Conservation (phyloP, 2,888 invertebrate species). For the Caenorhabditis sp. region DNA sequence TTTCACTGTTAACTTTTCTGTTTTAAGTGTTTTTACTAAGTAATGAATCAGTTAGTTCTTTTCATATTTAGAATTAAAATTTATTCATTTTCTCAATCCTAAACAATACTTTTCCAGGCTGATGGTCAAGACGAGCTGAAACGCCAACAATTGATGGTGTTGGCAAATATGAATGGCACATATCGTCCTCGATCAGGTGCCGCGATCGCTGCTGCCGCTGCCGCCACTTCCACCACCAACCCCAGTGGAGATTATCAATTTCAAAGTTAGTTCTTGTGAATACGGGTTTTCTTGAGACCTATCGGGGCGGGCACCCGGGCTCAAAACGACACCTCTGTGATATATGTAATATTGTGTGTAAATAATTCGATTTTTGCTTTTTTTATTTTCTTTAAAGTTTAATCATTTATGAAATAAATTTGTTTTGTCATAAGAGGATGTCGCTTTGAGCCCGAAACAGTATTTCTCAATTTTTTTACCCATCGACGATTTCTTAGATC, state of each 20-base stretch:
- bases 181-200: conserved; percentile 19
- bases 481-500: conserved; percentile 30
- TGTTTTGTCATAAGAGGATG: neutral
- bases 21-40: no score
- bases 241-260: conserved; percentile 22
- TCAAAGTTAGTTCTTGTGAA: conserved; percentile 29
- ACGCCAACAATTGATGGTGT: conserved; percentile 36
- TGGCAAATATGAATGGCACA: conserved; percentile 38
- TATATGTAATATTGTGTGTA: no score
- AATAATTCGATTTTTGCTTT: no score
- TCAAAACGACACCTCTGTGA: no score
- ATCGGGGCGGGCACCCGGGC: no score
- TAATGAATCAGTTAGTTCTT: no score
- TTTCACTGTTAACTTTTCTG: no score
- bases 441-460: neutral
- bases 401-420: neutral
- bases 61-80: neutral
- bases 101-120: conserved; percentile 17
- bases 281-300: no score
- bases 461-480: conserved; percentile 9
- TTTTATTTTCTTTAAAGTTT: neutral
- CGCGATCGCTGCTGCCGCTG: neutral
- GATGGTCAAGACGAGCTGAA: conserved; percentile 42
- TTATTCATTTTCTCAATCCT: neutral
- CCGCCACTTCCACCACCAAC: neutral